A percentile compares a stretch with the other conserved stretches of the same genome.
phyloP scores from a whole-genome alignment of 1,140 invertebrate genomes.

The Drosophila yakuba region DNA sequence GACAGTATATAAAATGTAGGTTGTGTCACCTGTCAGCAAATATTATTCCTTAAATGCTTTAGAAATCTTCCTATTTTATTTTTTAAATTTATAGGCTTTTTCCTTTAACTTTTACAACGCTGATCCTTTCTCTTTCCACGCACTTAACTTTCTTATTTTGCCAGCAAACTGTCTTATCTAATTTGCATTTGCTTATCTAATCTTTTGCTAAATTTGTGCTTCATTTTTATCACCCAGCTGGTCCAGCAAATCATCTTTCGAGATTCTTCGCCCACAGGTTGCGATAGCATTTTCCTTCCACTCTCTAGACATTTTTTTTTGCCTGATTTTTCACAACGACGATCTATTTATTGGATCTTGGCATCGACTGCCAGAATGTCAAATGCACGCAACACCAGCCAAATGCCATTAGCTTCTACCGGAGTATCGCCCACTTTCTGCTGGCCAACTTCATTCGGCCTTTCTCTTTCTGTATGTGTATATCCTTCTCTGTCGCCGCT shows the following conservation, averaged over 20 bases:
- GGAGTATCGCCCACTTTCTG: conserved; percentile 34
- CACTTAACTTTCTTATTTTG: not conserved
- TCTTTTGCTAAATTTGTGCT: conserved; percentile 18
- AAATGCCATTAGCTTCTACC: conserved; percentile 44
- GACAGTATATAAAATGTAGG: not conserved
- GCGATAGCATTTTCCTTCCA: not conserved
- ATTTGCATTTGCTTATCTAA: conserved; percentile 22
- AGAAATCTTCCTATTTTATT: too few relatives aligned
- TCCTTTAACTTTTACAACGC: not conserved
- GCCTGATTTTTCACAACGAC: not conserved
- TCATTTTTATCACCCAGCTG: conserved; percentile 21
- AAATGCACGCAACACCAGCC: conserved; percentile 57
- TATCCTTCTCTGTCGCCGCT: not conserved
- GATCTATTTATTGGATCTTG: conserved; percentile 14
- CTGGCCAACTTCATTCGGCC: conserved; percentile 11
- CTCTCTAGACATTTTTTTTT: not conserved
- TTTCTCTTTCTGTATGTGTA: conserved; percentile 27
- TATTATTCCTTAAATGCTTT: not conserved
- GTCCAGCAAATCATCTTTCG: conserved; percentile 20
- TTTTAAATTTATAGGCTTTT: not conserved
- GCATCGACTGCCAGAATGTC: conserved; percentile 45
- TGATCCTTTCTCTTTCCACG: not conserved
- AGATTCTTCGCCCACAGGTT: conserved; percentile 27
- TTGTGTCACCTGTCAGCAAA: too few relatives aligned
- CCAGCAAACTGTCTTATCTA: conserved; percentile 3